Base-by-base conservation (phyloP, 1,140 invertebrate genomes). In the Penaeus vannamei region DNA sequence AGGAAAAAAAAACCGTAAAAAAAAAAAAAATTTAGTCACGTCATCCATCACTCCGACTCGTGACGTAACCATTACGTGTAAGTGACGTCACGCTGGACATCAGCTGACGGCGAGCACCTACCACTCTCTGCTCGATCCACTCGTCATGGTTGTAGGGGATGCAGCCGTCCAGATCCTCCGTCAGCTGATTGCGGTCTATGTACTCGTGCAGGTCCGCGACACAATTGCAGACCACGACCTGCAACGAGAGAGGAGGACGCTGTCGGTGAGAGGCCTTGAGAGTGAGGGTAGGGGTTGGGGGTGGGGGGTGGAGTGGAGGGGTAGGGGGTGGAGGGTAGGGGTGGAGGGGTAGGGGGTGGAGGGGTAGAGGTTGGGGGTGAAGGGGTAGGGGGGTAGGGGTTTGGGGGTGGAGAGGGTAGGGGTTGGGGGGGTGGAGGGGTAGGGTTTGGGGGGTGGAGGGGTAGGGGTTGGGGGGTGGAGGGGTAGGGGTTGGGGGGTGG, bases 61-160 rank as follows among this genome's bases (percentile, higher is more conserved):
- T 53, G 46, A 53, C 46, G 46, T 53, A 10, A 42, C 29, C 8
- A 76, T 32, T 42, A 76, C 14, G 69, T 76, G 26, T 5, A 76
- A 32, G 36, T 76, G 69, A 42, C 69, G 36, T 76, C 29, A 42
- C 69, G 46, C 14, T 17, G 42, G 53, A 46, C 46, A 42, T 20
- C 36, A 42, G 79, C 23, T 26, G 79, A 32, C 32, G 66, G 26
- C 22, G 46, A 80, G 10, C 90, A 95, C 95, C 95, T 94, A 99
- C 98, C 93, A 98, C 96, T 95, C 98, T 94, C 93, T 99, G 97
- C 92, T 98, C 96, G 92, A 99, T 98, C 98, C 98, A 99, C 92
- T 98, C 97, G 81, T 97, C 95, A 93, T 99, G 97, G 91, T 97
- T 97, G 93, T 99, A 99, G 53, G 96, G 95, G 84, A 99, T 94